phyloP scores from a whole-genome alignment of 2,888 invertebrate species.

The Thalpophila matura region DNA sequence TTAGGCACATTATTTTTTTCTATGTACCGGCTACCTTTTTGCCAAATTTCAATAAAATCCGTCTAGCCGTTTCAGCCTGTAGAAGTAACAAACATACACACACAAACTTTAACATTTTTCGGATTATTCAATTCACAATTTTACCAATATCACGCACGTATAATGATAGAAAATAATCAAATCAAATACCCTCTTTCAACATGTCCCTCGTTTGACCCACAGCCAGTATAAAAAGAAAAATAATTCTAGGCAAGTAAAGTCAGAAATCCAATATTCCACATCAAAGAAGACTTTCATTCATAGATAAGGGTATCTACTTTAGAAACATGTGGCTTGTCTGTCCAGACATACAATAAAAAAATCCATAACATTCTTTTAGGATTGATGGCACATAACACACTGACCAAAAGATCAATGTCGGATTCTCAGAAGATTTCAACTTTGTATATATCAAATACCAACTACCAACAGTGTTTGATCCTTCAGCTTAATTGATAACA shows the following conservation, averaged over 20 bases:
- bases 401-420: constrained; percentile 50
- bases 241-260: background rate
- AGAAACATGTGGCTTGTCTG: background rate
- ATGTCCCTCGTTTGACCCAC: too few relatives aligned
- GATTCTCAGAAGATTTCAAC: constrained; percentile 40
- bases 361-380: constrained; percentile 5
- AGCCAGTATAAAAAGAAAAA: background rate
- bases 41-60: too few relatives aligned
- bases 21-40: too few relatives aligned
- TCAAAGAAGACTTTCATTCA: background rate
- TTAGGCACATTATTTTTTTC: too few relatives aligned
- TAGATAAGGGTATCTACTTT: background rate
- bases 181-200: too few relatives aligned
- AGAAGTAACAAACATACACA: too few relatives aligned
- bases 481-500: background rate
- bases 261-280: background rate
- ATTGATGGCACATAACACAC: constrained; percentile 30
- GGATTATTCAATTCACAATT: too few relatives aligned
- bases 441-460: constrained; percentile 29
- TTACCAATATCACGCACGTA: too few relatives aligned
- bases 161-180: too few relatives aligned
- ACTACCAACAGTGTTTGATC: background rate
- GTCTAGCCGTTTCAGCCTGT: too few relatives aligned
- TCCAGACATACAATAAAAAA: constrained; percentile 20
- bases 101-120: too few relatives aligned